Evolutionary conservation across 2,888 invertebrate species (phyloP), one percentile per base, ranked within the genome.

Genomic region (Drosophila antonietae): DNA sequence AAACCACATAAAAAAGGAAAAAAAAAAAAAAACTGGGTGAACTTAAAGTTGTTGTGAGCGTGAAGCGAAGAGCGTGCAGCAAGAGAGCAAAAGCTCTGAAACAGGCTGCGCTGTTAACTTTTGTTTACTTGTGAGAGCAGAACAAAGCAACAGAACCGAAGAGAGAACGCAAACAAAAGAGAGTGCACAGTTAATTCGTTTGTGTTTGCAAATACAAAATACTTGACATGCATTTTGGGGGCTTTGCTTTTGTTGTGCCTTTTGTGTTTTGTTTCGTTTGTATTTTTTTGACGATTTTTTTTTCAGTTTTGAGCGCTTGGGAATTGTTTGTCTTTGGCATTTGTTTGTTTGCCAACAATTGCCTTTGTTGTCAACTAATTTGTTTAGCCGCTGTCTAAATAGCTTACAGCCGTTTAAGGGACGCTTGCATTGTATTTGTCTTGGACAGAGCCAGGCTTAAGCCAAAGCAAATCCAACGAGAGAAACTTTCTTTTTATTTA

Each of bases 1-100:
- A 4, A 47, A 3, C 2, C 23, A 23, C 3, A 23, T 4, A 23
- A 23, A 47, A 47, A 10, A 47, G 9, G 15, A 7, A 46, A 46
- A 49, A 80, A 86, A 84, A n/a, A n/a, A n/a, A 31, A 80, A 86
- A 84, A 89, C 81, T 87, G 84, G 89, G 89, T 84, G 89, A 84
- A 89, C 87, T 79, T 78, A 23, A 66, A 69, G 76, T 61, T 63
- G 56, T 59, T 59, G 56, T 53, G 67, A 49, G 53, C 56, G 51
- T 18, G 62, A 5, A 6, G 15, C 15, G 39, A 39, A 39, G 39
- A 39, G 39, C 7, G 15, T 39, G 31, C 35, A 39, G 18, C 39
- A 71, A 78, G 77, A 73, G 75, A 53, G 65, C 47, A 59, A 55
- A 75, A 70, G 71, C 77, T 78, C 39, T 33, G 31, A n/a, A 15